Base-by-base conservation (phyloP, 2,797 vertebrate genomes). In the Sebastolobus alascanus region DNA sequence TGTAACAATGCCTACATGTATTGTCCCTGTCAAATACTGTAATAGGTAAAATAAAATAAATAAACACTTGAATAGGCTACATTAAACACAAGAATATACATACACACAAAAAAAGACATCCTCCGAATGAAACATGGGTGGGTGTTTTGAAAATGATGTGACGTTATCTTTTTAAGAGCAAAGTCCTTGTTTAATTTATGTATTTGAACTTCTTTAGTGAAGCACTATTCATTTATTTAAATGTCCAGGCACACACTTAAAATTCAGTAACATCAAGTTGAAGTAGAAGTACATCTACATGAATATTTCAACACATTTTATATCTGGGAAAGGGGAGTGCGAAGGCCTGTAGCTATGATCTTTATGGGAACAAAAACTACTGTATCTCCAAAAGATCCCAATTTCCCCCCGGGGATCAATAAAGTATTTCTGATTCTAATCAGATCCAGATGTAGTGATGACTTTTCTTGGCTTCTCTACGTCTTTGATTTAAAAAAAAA, bases 211-310 rank as follows among this genome's bases (percentile, higher is more conserved):
- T 60, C 18, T 54, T 33, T 27, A 14, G 35, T 31, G 40, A 67
- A 13, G 7, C 0, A 7, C 8, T 10, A 3, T 61, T 50, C 1
- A 13, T 61, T 69, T 8, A 54, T 18, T 22, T n/a, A 31, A 77
- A 22, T 46, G 37, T 22, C 29, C 18, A 59, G n/a, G 58, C 11
- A 56, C 14, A 75, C 33, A 25, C 40, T 72, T 79, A n/a, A 56
- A 50, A 65, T 27, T 22, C 12, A 65, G 18, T 31, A 50, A 38
- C 1, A 46, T 73, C 16, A 35, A 33, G 22, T 3, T 43, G 1
- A 85, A 56, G 33, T 25, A 40, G 3, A 43, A 33, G 8, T 59
- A 58, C 1, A 16, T 40, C 11, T 52, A 4, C 16, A 58, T 69
- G 20, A 8, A 68, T 64, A 73, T 58, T 37, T n/a, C 3, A 77